Evolutionary conservation across 2,888 invertebrate species (phyloP).

Genomic region (Drosophila hawaiiensis): DNA sequence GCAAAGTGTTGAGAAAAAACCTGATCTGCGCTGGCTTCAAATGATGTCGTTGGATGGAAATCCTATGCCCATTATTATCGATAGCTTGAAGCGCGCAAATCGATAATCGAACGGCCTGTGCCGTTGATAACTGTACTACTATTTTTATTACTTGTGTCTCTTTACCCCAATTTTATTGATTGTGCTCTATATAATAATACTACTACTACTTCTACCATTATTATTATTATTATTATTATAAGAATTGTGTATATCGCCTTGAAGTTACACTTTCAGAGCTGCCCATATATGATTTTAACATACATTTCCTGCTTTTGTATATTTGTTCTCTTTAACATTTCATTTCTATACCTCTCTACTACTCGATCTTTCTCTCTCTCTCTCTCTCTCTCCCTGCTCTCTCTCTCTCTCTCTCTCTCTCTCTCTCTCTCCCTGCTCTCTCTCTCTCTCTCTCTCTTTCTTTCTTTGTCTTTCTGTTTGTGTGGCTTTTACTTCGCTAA

Average conservation of each 20-base stretch:
- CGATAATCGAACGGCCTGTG: slow-evolving; percentile 14
- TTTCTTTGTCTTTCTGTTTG: slow-evolving; percentile 46
- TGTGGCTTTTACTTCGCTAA: slow-evolving; percentile 48
- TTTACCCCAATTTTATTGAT: slow-evolving; percentile 35
- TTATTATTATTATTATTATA: slow-evolving; percentile 5
- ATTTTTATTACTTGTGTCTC: slow-evolving; percentile 3
- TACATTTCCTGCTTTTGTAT: slow-evolving; percentile 18
- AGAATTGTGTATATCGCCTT: slow-evolving; percentile 21
- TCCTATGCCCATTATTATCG: background rate
- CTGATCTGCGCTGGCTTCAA: slow-evolving; percentile 22
- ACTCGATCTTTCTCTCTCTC: slow-evolving; percentile 20
- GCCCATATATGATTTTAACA: slow-evolving; percentile 24
- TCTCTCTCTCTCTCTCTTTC: slow-evolving; percentile 14
- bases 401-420: slow-evolving; percentile 14
- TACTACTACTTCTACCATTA: background rate
- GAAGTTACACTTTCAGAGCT: slow-evolving; percentile 31
- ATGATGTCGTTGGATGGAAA: background rate
- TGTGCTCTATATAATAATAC: slow-evolving; percentile 38
- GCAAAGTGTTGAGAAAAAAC: background rate
- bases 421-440: slow-evolving; percentile 9
- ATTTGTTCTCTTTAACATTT: slow-evolving; percentile 11
- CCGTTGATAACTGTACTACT: slow-evolving; percentile 29
- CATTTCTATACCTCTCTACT: slow-evolving; percentile 28
- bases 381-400: slow-evolving; percentile 8
- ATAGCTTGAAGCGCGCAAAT: slow-evolving; percentile 23